Percentiles rank a stretch among this genome's conserved stretches.
phyloP scores from a whole-genome alignment of 1,140 invertebrate genomes.

The Pseudomyrmex dendroicus region DNA sequence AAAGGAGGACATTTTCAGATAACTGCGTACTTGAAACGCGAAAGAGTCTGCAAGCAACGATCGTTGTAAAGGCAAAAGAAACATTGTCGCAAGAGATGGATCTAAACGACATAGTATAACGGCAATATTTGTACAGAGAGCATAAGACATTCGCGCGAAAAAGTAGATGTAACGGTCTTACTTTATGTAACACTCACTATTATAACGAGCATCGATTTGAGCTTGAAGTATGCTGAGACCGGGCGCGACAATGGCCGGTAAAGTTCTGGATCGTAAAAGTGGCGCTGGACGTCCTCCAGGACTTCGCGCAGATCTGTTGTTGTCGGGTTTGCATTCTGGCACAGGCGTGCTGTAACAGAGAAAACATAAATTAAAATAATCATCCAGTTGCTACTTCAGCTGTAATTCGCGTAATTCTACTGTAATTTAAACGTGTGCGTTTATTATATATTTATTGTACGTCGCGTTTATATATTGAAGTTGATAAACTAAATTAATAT shows the following conservation, averaged over 20 bases:
- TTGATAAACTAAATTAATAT: conserved; percentile 2
- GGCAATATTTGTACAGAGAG: neutral
- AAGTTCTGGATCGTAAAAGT: conserved; percentile 92
- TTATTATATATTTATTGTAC: too few relatives aligned
- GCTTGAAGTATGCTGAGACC: conserved; percentile 93
- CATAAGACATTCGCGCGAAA: neutral
- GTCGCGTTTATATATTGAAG: neutral
- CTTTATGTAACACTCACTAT: conserved; percentile 80
- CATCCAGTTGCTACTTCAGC: neutral
- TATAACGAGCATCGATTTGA: conserved; percentile 88
- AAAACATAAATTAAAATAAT: neutral
- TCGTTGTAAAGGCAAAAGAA: conserved; percentile 3
- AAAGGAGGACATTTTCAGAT: conserved; percentile 8
- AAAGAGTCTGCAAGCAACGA: conserved; percentile 24
- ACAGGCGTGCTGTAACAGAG: conserved; percentile 82
- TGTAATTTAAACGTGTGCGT: neutral
- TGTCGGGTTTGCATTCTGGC: conserved; percentile 82
- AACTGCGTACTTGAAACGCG: conserved; percentile 11
- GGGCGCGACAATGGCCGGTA: conserved; percentile 95
- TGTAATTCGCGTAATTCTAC: neutral
- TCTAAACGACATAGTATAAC: conserved; percentile 9
- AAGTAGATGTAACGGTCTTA: neutral
- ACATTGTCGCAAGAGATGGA: conserved; percentile 22
- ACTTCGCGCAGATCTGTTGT: conserved; percentile 75
- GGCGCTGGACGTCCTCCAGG: conserved; percentile 88